phyloP scores from a whole-genome alignment of 2,888 invertebrate species.

The Arrhopalites spinosus region DNA sequence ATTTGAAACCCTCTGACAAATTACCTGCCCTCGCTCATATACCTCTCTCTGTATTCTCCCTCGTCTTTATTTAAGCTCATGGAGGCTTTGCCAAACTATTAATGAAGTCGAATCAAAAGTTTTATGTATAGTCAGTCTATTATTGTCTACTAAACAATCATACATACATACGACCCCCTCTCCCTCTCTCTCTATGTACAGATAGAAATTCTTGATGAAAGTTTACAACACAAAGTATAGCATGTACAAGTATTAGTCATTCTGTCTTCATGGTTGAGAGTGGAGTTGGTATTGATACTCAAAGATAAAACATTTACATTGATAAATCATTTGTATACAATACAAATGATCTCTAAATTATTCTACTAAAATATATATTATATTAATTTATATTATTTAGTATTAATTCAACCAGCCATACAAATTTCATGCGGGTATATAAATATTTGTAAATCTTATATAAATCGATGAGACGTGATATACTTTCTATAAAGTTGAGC shows the following conservation, averaged over 20 bases:
- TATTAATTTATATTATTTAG: too few relatives aligned
- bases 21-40: slow-evolving; percentile 22
- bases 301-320: background rate
- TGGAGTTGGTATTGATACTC: background rate
- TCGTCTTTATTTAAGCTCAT: background rate
- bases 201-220: background rate
- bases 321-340: too few relatives aligned
- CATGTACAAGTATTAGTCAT: too few relatives aligned
- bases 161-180: background rate
- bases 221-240: background rate
- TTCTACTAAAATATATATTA: background rate
- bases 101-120: slow-evolving; percentile 7
- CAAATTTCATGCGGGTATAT: too few relatives aligned
- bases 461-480: background rate
- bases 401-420: too few relatives aligned
- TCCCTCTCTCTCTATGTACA: background rate
- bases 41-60: background rate
- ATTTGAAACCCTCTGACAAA: slow-evolving; percentile 37
- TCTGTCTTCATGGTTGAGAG: background rate
- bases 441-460: too few relatives aligned
- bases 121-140: too few relatives aligned
- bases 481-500: too few relatives aligned
- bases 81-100: slow-evolving; percentile 11
- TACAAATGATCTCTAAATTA: background rate
- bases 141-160: too few relatives aligned